Conservation (phyloP, 2,888 invertebrate species). For the Oscheius sp. region DNA sequence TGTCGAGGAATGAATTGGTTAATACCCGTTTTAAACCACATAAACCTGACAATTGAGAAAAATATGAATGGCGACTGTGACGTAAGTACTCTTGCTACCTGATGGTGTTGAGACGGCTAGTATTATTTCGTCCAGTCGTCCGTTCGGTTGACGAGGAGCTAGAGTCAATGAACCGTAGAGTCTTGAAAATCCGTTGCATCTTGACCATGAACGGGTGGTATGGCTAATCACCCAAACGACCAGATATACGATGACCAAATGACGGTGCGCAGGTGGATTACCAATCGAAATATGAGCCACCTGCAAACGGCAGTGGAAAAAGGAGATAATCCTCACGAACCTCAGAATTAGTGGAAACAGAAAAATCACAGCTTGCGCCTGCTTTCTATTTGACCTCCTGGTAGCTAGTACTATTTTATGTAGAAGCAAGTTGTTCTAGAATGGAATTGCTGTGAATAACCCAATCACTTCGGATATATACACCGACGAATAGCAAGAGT, state of each 20-base stretch:
- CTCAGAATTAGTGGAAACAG: not conserved
- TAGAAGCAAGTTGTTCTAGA: no score
- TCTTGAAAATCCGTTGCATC: not conserved
- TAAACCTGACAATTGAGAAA: no score
- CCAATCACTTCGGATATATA: no score
- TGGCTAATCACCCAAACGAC: not conserved
- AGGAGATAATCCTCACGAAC: slow-evolving; percentile 1
- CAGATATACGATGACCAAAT: not conserved
- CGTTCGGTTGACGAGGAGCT: slow-evolving; percentile 14
- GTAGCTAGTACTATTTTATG: no score
- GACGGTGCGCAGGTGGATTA: slow-evolving; percentile 15
- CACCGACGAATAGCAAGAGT: no score
- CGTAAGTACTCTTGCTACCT: no score
- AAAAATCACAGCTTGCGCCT: no score
- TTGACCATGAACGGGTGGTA: not conserved
- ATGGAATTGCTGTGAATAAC: no score
- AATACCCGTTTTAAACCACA: no score
- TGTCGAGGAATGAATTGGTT: no score
- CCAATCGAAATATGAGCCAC: slow-evolving; percentile 16
- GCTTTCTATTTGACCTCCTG: not conserved
- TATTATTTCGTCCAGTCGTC: not conserved
- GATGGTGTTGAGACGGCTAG: not conserved
- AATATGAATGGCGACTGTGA: no score
- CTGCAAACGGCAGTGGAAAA: not conserved
- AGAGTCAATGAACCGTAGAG: slow-evolving; percentile 9